A percentile compares a stretch with the other conserved stretches of the same genome.
Conservation (phyloP, 2,113 vertebrate genomes). For the Psophia crepitans region DNA sequence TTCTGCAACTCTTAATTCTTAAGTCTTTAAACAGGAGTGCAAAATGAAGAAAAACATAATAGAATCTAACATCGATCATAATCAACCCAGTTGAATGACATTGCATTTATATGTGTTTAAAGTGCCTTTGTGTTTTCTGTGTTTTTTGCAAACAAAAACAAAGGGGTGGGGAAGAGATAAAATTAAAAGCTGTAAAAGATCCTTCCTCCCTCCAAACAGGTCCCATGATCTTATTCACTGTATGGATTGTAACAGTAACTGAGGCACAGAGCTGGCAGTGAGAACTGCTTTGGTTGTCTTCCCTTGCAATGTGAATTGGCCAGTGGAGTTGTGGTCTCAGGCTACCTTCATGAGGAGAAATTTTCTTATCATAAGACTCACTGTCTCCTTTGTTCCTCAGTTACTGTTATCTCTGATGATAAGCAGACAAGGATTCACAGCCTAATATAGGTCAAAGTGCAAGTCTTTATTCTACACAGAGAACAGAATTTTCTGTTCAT, state of each 20-base stretch:
- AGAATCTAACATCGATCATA: neutral
- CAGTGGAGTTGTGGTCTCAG: neutral
- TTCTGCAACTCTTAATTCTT: neutral
- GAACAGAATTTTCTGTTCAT: neutral
- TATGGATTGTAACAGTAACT: neutral
- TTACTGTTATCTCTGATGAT: neutral
- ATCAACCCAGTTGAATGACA: neutral
- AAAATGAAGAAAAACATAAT: neutral
- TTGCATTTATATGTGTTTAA: neutral
- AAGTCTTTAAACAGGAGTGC: neutral
- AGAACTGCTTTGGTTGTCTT: neutral
- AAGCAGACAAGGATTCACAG: neutral
- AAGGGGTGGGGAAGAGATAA: accelerated
- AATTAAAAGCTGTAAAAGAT: neutral
- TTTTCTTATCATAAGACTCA: neutral
- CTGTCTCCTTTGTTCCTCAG: neutral
- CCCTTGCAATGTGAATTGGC: neutral
- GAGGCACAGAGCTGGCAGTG: neutral
- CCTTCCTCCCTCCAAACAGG: neutral
- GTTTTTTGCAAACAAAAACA: neutral
- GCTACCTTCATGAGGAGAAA: neutral
- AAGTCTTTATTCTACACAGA: neutral
- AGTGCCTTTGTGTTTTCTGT: neutral
- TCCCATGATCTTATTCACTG: neutral
- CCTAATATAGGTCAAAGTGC: neutral